Percentiles rank a stretch among this genome's conserved stretches.
Evolutionary conservation across 2,888 invertebrate species (phyloP).

Genomic region (Trichogramma evanescens): DNA sequence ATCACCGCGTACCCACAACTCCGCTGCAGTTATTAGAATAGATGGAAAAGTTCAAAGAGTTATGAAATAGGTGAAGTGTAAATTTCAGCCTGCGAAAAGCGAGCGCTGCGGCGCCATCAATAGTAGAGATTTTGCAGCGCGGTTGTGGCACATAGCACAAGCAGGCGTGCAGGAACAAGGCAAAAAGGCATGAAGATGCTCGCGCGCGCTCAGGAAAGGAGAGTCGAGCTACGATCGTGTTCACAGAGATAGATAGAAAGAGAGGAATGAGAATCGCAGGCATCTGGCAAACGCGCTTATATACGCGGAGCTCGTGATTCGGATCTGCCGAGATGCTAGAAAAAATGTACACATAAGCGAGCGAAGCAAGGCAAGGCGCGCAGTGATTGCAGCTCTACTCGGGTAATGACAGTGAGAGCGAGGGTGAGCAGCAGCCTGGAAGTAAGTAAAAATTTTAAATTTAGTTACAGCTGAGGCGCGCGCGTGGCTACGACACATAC

Average conservation of each 20-base stretch:
- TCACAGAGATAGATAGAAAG: neutral
- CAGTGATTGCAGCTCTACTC: conserved; percentile 42
- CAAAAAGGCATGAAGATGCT: too few relatives aligned
- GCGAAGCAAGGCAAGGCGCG: conserved; percentile 7
- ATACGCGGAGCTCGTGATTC: conserved; percentile 26
- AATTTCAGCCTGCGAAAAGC: conserved; percentile 20
- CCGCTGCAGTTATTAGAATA: too few relatives aligned
- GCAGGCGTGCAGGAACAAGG: too few relatives aligned
- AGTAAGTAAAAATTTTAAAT: conserved; percentile 50
- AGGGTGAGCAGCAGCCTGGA: conserved; percentile 48
- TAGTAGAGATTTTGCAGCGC: too few relatives aligned
- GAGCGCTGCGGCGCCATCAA: too few relatives aligned
- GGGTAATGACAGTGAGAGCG: conserved; percentile 44
- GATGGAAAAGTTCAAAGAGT: too few relatives aligned
- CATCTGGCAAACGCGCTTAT: too few relatives aligned
- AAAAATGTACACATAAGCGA: too few relatives aligned
- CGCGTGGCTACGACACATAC: conserved; percentile 32
- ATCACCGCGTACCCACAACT: too few relatives aligned
- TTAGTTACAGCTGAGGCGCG: conserved; percentile 46
- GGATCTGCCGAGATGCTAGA: conserved; percentile 18
- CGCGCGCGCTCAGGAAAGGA: too few relatives aligned
- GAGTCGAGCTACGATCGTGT: neutral
- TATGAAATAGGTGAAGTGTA: conserved; percentile 27
- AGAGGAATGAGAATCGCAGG: too few relatives aligned
- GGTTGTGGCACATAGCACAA: too few relatives aligned